Percentiles rank a stretch among this genome's conserved stretches.
Conservation (phyloP, 2,888 invertebrate species). For the Hartigia nigra region DNA sequence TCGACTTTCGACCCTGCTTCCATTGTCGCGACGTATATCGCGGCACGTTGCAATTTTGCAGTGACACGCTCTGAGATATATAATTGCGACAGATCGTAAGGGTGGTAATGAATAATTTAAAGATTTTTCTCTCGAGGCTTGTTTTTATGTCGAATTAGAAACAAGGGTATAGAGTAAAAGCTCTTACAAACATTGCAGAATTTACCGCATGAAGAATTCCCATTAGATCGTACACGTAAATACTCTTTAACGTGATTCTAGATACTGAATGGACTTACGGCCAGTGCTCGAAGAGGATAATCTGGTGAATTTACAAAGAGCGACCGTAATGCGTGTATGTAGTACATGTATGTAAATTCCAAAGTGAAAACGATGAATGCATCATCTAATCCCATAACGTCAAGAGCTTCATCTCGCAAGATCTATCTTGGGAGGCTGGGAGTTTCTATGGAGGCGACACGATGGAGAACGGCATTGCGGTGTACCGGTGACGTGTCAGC, state of each 20-base stretch:
- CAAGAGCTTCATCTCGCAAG: background rate
- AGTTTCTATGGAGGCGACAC: background rate
- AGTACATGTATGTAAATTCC: background rate
- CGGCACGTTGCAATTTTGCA: background rate
- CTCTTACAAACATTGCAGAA: background rate
- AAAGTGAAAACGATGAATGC: background rate
- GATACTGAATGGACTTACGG: background rate
- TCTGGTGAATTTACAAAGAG: background rate
- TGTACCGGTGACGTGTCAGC: background rate
- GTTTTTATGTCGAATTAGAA: background rate
- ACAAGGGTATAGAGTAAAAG: background rate
- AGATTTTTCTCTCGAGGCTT: background rate
- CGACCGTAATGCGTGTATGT: background rate
- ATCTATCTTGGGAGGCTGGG: background rate
- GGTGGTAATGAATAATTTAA: background rate
- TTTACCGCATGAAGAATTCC: background rate
- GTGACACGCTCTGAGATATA: background rate
- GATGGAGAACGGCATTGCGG: background rate
- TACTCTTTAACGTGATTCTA: background rate
- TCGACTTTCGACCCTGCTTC: conserved; percentile 49
- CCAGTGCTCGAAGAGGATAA: background rate
- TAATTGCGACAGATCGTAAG: background rate
- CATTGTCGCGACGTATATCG: conserved; percentile 17
- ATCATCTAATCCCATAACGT: background rate
- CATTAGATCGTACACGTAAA: background rate